Conservation (phyloP, 2,113 vertebrate species). For the Perca schrenkii region DNA sequence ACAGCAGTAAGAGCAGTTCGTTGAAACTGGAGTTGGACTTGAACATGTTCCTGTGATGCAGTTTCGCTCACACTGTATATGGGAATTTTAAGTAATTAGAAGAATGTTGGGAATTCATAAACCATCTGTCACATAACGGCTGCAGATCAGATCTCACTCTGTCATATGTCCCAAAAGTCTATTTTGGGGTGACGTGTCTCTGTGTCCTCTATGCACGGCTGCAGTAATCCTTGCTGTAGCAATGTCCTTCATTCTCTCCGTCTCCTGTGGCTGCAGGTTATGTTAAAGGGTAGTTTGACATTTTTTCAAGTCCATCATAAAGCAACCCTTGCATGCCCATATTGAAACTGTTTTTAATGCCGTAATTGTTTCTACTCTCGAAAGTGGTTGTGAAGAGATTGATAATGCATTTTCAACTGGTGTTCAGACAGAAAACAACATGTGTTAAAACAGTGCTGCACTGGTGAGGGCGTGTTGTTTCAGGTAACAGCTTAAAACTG, state of each 20-base stretch:
- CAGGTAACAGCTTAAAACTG: not conserved
- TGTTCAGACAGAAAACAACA: not conserved
- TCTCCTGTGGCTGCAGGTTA: not conserved
- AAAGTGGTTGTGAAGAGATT: not conserved
- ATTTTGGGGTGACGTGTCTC: slow-evolving; percentile 20
- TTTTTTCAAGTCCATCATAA: not conserved
- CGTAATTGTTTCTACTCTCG: not conserved
- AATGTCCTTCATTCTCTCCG: not conserved
- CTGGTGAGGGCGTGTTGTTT: not conserved
- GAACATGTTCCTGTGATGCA: slow-evolving; percentile 35
- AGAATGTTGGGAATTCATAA: slow-evolving; percentile 62
- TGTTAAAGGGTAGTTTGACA: not conserved
- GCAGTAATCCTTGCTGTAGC: slow-evolving; percentile 2
- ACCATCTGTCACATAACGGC: slow-evolving; percentile 21
- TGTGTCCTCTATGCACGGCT: not conserved
- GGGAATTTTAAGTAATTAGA: slow-evolving; percentile 43
- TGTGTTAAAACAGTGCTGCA: not conserved
- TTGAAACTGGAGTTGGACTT: slow-evolving; percentile 24
- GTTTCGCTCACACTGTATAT: not conserved
- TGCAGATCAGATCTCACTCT: slow-evolving; percentile 34
- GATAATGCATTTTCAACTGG: not conserved
- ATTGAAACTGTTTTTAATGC: not conserved
- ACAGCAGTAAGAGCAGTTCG: not conserved
- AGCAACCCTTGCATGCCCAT: not conserved
- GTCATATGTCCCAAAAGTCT: slow-evolving; percentile 39